Base-by-base conservation (phyloP, 2,888 invertebrate genomes). In the Patella depressa region DNA sequence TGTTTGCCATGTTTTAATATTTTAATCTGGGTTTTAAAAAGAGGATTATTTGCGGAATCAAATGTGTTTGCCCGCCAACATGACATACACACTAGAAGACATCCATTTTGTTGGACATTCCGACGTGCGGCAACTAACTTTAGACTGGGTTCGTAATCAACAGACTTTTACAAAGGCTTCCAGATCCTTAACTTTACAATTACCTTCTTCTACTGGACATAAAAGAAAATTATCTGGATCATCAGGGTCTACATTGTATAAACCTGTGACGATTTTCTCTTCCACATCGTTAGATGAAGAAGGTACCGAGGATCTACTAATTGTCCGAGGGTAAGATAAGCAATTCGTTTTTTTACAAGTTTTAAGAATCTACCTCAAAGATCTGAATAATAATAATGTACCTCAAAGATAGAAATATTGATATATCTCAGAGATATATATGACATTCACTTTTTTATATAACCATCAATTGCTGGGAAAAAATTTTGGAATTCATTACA, bases 61-160 rank as follows among this genome's bases (percentile, higher is more conserved):
- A 45, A 45, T 45, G 45, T 45, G 45, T 45, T 45, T 45, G 45
- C 45, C 45, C 14, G 65, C 65, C 65, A 65, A 65, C n/a, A 65
- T 65, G 65, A 65, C 65, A 12, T 65, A 65, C 24, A 65, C 65
- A 24, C 19, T 65, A 24, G 65, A 65, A 11, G n/a, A 24, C 24
- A 24, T 65, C 19, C 19, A 65, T 24, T 65, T 65, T 12, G 65
- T 65, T n/a, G 65, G 24, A 65, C n/a, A 65, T 24, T 65, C 65
- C 5, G 65, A 65, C 24, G 24, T 24, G 14, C n/a, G 65, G n/a
- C 65, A 65, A 65, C 65, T 65, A n/a, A 65, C 65, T 12, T 65
- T 65, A 24, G 65, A 65, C 14, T 65, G 65, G 65, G 65, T 65
- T 65, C 65, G 65, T n/a, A 65, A 65, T 24, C 65, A 65, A 65